phyloP scores from a whole-genome alignment of 2,113 vertebrate genomes.

The Callipepla californica region DNA sequence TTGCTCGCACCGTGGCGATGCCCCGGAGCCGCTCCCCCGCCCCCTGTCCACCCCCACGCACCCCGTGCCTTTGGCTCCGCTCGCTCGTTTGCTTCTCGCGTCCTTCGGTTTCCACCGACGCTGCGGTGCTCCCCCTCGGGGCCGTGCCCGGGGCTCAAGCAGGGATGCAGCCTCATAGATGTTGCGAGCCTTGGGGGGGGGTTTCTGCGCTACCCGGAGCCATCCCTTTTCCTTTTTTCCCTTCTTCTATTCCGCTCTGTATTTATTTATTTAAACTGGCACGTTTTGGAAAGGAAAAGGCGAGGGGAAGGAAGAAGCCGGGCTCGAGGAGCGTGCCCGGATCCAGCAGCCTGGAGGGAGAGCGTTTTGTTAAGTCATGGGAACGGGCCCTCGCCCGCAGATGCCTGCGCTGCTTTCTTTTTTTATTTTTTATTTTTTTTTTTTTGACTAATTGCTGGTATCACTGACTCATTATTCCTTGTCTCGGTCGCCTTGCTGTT shows the following conservation, averaged over 20 bases:
- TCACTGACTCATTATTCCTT: background rate
- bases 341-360: background rate
- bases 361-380: conserved; percentile 6
- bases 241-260: background rate
- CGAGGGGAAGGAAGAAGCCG: background rate
- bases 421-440: background rate
- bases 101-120: background rate
- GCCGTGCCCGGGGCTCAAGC: background rate
- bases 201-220: background rate
- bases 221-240: background rate
- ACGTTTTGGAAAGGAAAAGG: background rate
- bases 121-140: background rate
- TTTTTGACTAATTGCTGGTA: background rate
- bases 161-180: background rate
- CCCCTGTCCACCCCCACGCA: background rate
- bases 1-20: fast-evolving
- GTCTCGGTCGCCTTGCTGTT: background rate
- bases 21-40: background rate
- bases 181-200: background rate
- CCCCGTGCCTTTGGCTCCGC: background rate
- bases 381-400: background rate
- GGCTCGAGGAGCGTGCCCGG: background rate
- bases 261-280: background rate
- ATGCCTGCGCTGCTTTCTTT: background rate
- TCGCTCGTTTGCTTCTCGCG: conserved; percentile 4